phyloP scores from a whole-genome alignment of 2,888 invertebrate genomes.

The Subacronicta megacephala region DNA sequence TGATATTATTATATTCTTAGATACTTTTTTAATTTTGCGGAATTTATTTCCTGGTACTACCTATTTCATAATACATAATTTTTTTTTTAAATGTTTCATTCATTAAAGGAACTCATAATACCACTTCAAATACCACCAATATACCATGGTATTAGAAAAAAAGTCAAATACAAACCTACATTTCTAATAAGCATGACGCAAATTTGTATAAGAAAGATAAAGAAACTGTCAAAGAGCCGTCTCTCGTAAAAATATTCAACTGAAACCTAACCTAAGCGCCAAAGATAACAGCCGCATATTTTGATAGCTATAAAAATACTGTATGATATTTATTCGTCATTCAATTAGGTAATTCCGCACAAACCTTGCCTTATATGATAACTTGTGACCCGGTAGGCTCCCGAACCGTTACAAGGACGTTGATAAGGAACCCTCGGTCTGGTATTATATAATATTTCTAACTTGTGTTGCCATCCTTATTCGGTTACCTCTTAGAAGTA shows the following conservation, averaged over 20 bases:
- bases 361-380: slow-evolving; percentile 57
- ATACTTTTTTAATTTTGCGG: too few species aligned
- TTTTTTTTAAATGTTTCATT: too few species aligned
- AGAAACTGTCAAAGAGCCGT: too few species aligned
- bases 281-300: background rate
- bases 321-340: slow-evolving; percentile 21
- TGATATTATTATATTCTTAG: too few species aligned
- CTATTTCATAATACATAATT: too few species aligned
- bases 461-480: slow-evolving; percentile 23
- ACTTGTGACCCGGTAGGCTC: slow-evolving; percentile 73
- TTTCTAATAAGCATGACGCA: too few species aligned
- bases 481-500: background rate
- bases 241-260: background rate
- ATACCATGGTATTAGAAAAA: too few species aligned
- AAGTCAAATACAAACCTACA: too few species aligned
- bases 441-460: slow-evolving; percentile 36
- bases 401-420: slow-evolving; percentile 74
- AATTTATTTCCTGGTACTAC: too few species aligned
- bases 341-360: slow-evolving; percentile 49
- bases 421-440: slow-evolving; percentile 71
- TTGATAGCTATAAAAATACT: background rate
- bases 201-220: too few species aligned
- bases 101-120: too few species aligned
- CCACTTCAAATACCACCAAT: too few species aligned
- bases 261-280: background rate